Percentiles rank a stretch among this genome's conserved stretches.
phyloP scores from a whole-genome alignment of 2,113 vertebrate species.

The Callithrix jacchus region DNA sequence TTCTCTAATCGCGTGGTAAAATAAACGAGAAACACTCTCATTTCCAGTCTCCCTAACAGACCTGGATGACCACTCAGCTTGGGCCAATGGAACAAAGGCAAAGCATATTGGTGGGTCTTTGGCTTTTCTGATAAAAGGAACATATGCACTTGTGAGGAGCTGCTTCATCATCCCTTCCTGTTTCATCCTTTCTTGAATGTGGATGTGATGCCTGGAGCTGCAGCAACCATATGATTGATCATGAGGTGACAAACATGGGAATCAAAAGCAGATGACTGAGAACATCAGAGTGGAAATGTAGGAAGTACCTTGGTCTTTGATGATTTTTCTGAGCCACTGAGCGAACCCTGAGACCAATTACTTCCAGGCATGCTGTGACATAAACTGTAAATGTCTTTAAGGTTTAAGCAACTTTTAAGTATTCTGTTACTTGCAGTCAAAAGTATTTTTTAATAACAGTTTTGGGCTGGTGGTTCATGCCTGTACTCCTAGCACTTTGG shows the following conservation, averaged over 20 bases:
- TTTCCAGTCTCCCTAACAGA: neutral
- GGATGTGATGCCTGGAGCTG: neutral
- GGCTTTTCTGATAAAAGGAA: slow-evolving; percentile 7
- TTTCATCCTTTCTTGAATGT: neutral
- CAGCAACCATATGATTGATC: too few species aligned
- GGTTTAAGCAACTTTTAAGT: neutral
- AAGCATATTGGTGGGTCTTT: neutral
- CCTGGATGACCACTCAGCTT: neutral
- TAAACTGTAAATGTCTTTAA: neutral
- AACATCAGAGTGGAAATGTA: neutral
- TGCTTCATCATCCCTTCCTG: neutral
- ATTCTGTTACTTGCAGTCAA: neutral
- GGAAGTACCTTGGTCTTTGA: neutral
- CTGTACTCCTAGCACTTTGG: too few species aligned
- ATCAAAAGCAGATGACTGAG: neutral
- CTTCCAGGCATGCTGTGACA: too few species aligned
- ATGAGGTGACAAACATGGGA: neutral
- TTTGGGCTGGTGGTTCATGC: too few species aligned
- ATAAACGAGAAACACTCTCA: neutral
- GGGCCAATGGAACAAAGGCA: neutral
- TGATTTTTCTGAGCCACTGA: neutral
- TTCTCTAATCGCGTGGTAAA: neutral
- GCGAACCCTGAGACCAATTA: neutral
- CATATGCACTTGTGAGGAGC: neutral
- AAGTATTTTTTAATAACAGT: neutral